Evolutionary conservation across 2,113 vertebrate genomes (phyloP).

Genomic region (Osmerus eperlanus): DNA sequence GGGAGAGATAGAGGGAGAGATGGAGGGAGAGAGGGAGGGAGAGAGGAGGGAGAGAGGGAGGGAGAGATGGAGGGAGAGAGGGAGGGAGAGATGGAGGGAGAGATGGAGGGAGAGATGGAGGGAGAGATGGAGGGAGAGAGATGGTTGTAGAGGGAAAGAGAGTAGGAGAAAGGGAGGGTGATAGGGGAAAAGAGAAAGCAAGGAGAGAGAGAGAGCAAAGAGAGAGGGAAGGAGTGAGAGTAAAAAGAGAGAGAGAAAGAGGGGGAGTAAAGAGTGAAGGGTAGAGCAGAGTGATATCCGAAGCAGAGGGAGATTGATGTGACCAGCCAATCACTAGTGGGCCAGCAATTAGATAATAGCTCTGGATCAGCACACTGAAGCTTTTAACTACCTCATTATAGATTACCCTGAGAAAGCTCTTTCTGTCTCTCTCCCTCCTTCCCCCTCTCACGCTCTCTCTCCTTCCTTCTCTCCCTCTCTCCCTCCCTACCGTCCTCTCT

Average conservation of each 20-base stretch:
- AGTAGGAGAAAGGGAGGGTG: not conserved
- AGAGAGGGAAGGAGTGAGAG: not conserved
- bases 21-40: not conserved
- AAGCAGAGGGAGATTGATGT: slow-evolving; percentile 40
- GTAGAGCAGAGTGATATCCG: not conserved
- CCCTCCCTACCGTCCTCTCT: not conserved
- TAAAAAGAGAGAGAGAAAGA: not conserved
- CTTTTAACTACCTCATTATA: slow-evolving; percentile 50
- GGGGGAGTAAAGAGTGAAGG: not conserved
- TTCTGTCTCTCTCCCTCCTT: slow-evolving; percentile 17
- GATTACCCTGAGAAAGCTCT: slow-evolving; percentile 49
- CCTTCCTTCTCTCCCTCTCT: slow-evolving; percentile 8
- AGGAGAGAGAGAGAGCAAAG: too few relatives aligned
- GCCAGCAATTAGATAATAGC: slow-evolving; percentile 57
- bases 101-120: not conserved
- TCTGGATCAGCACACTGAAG: slow-evolving; percentile 50
- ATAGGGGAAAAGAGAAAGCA: not conserved
- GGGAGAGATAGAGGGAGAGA: not conserved
- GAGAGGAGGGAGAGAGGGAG: not conserved
- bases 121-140: not conserved
- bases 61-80: not conserved
- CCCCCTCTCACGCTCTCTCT: not conserved
- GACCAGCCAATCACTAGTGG: slow-evolving; percentile 39
- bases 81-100: not conserved
- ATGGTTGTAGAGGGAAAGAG: not conserved